Evolutionary conservation across 2,113 vertebrate genomes (phyloP), one percentile per base, ranked within the genome.

Genomic region (Tiliqua scincoides): DNA sequence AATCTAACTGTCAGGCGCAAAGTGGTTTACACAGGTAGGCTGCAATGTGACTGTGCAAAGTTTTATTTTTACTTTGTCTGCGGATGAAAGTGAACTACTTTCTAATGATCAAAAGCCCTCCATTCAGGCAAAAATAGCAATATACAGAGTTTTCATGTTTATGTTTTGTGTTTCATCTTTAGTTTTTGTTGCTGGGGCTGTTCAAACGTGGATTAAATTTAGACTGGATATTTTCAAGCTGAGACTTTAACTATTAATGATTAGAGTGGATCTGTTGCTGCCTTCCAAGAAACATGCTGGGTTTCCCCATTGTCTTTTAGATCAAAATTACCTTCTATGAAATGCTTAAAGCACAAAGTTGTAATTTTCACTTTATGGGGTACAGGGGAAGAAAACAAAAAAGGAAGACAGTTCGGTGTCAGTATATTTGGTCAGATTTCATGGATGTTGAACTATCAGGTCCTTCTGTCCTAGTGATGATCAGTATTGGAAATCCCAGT

Each of bases 1-100:
- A 99, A 99, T 91, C 97, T 99, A 94, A 99, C 98, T 0, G 98
- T 99, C 91, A 96, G 98, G 83, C 99, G 99, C 90, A 99, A 99
- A 97, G 97, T 97, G 82, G 97, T 96, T 88, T 99, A 98, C 88
- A 95, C 97, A 78, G 98, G 99, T 99, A 95, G 89, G 97, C 89
- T 92, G 89, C 84, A 2, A 6, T 30, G 17, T 83, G 3, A 0
- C 89, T 85, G 83, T 3, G 68, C 82, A 73, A 15, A 59, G 9
- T 63, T 80, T 79, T 78, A 17, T 72, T 91, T 89, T 88, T 85
- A 30, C 70, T 52, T 48, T 17, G 8, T 37, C 62, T 32, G 35
- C 91, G 84, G 87, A 87, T 89, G 92, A 86, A 87, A 88, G 85
- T 93, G 83, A 82, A 83, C 65, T 73, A 88, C 88, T 0, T 82